These are phyloP conservation scores for Heliconius nattereri DNA, from an alignment of 1,140 invertebrate species.

Conservation along the genomic window DNA sequence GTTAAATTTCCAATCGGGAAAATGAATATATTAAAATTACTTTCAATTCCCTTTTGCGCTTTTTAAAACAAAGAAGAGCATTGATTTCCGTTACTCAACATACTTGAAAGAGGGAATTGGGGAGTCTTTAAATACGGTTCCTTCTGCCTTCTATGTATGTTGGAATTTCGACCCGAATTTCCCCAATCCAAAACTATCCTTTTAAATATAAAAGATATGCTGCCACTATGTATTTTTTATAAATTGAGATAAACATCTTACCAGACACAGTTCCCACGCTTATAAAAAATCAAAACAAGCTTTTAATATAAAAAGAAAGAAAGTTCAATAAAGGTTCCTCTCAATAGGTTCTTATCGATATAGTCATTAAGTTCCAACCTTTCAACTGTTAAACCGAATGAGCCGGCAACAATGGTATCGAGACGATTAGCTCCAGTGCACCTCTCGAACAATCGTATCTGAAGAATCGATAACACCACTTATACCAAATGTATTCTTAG, in stretches of 20 bases:
- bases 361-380: conserved; percentile 32
- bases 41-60: background rate
- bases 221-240: too few relatives aligned
- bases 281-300: background rate
- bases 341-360: conserved; percentile 29
- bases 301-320: conserved; percentile 15
- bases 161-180: background rate
- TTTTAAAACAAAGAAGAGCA: background rate
- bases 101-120: background rate
- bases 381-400: conserved; percentile 32
- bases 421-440: conserved; percentile 28
- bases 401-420: conserved; percentile 29
- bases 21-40: background rate
- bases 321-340: conserved; percentile 17
- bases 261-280: too few relatives aligned
- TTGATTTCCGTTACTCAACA: background rate
- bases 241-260: too few relatives aligned
- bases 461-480: conserved; percentile 28
- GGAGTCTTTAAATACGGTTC: background rate
- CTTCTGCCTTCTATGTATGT: background rate
- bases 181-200: too few relatives aligned
- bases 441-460: conserved; percentile 26
- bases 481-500: conserved; percentile 22
- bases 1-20: background rate
- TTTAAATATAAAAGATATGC: too few relatives aligned